Conservation (phyloP, 1,140 invertebrate genomes). For the Pogonognathellus flavescens region DNA sequence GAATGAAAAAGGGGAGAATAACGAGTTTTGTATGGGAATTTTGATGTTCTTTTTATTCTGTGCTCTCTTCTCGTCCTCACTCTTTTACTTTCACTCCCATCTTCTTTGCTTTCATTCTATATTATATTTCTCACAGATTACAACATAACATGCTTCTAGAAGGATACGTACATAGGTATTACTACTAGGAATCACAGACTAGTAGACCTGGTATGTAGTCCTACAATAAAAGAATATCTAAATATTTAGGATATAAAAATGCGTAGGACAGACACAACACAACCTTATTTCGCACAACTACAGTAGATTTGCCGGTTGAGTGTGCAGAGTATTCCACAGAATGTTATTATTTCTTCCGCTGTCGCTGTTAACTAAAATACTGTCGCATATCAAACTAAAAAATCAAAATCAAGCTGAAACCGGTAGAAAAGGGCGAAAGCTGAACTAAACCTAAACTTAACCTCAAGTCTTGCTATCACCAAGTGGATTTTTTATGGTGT, state of each 20-base stretch:
- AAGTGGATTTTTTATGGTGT: not conserved
- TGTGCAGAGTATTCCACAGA: not conserved
- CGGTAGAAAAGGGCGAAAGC: not conserved
- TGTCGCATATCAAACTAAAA: conserved; percentile 41
- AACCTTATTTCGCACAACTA: too few species aligned
- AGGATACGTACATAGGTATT: not conserved
- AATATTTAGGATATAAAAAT: too few species aligned
- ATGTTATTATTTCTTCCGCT: conserved; percentile 19
- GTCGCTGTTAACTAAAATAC: conserved; percentile 11
- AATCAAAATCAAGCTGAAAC: conserved; percentile 57
- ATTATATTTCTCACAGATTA: not conserved
- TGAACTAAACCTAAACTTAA: not conserved
- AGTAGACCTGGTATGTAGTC: too few species aligned
- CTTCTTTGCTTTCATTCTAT: conserved; percentile 16
- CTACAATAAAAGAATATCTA: too few species aligned
- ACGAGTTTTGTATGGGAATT: conserved; percentile 67
- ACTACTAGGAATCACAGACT: too few species aligned
- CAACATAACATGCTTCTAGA: not conserved
- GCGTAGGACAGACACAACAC: too few species aligned
- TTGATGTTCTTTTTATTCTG: conserved; percentile 62
- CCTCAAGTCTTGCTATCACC: not conserved
- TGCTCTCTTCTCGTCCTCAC: conserved; percentile 41
- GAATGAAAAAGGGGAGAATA: conserved; percentile 67
- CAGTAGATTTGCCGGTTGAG: too few species aligned
- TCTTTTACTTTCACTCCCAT: conserved; percentile 7